Evolutionary conservation across 1,140 invertebrate species (phyloP), one percentile per base, ranked within the genome.

Genomic region (Ooceraea biroi): DNA sequence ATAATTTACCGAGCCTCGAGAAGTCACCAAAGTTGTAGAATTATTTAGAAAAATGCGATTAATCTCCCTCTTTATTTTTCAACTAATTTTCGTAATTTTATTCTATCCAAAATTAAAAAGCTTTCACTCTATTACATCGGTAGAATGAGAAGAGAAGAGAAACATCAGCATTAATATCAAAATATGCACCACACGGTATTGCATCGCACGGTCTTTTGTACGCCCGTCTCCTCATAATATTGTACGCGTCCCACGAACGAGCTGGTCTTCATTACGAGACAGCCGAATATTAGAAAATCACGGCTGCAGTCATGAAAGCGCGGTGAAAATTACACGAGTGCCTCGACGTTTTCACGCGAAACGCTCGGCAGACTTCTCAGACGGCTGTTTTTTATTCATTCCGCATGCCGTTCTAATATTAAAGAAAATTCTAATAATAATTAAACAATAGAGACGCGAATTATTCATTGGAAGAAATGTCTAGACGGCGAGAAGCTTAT

Each of bases 241-340:
- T 88, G 66, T 88, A 36, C 55, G 52, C 65, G 36, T 41, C 44
- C 76, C 74, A 46, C 82, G 80, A 84, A 82, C 85, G 19, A 48
- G 25, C 22, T 46, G 44, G 65, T 82, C 83, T 85, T 82, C 83
- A 78, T 88, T 85, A 88, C 22, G 58, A 74, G 48, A 66, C 82
- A 76, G 50, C 65, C 86, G 48, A 87, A 88, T 77, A 84, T 88
- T 88, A 82, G 86, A 88, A 88, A 85, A 88, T 88, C 87, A 60
- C 66, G 17, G 48, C 17, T 55, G 48, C 69, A 25, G 22, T 22
- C 52, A 19, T 71, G 86, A 84, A 73, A 87, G 82, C 82, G 50
- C 44, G 57, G 22, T 44, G 68, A 80, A 82, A 84, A 87, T 88
- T 84, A 84, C 65, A 60, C 86, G 68, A 82, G 66, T 52, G 22